These are phyloP conservation scores for Steinernema scapterisci DNA, from an alignment of 2,888 invertebrate species.

Conservation along the genomic window DNA sequence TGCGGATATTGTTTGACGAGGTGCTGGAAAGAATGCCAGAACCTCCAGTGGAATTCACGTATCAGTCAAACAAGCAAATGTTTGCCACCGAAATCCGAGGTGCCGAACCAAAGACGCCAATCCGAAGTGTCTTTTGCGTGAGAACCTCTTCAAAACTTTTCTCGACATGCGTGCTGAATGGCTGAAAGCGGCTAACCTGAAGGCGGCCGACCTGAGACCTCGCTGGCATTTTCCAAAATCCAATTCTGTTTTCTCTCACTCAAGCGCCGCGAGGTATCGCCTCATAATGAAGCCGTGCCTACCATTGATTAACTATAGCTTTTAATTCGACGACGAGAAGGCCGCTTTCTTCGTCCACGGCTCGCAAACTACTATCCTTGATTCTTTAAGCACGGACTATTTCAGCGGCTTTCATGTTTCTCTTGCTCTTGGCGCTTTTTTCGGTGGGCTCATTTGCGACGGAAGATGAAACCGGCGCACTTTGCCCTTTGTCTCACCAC, in stretches of 20 bases:
- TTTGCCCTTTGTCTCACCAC: constrained; percentile 41
- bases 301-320: not conserved
- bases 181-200: too few relatives aligned
- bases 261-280: too few relatives aligned
- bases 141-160: not conserved
- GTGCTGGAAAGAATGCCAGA: constrained; percentile 2
- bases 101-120: not conserved
- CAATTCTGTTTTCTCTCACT: too few relatives aligned
- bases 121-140: not conserved
- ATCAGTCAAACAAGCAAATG: constrained; percentile 15
- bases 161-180: too few relatives aligned
- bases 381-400: not conserved
- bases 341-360: not conserved
- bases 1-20: constrained; percentile 28
- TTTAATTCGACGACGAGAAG: not conserved
- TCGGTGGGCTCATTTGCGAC: not conserved
- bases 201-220: too few relatives aligned
- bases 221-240: too few relatives aligned
- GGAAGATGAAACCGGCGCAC: not conserved
- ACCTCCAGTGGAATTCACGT: constrained; percentile 14
- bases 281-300: not conserved
- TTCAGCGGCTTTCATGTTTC: not conserved
- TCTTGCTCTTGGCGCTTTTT: not conserved
- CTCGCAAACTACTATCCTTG: not conserved
- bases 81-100: not conserved